A percentile compares a stretch with the other conserved stretches of the same genome.
phyloP scores from a whole-genome alignment of 2,113 vertebrate genomes.

The Hypomesus transpacificus region DNA sequence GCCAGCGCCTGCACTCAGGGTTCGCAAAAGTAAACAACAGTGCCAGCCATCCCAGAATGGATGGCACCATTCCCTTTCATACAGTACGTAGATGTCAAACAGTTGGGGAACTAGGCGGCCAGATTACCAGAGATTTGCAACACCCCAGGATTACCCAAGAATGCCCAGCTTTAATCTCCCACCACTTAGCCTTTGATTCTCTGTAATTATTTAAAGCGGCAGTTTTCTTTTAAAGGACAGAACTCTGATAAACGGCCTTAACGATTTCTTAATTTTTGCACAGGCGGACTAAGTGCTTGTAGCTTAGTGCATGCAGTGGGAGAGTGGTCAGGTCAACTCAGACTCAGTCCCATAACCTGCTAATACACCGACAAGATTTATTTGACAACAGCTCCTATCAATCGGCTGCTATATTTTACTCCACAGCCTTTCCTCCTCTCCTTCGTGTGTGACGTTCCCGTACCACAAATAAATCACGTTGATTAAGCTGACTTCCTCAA shows the following conservation, averaged over 20 bases:
- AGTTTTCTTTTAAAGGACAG: conserved; percentile 40
- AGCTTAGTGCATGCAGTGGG: background rate
- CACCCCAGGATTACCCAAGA: conserved; percentile 69
- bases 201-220: conserved; percentile 65
- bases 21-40: conserved; percentile 67
- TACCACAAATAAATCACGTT: too few relatives aligned
- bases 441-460: too few relatives aligned
- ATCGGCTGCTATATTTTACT: too few relatives aligned
- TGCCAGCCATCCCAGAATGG: conserved; percentile 59
- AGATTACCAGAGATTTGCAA: conserved; percentile 73
- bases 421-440: too few relatives aligned
- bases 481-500: background rate
- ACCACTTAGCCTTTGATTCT: conserved; percentile 69
- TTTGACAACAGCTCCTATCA: too few relatives aligned
- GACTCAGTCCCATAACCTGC: background rate
- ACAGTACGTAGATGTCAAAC: conserved; percentile 76
- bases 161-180: conserved; percentile 70
- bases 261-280: conserved; percentile 59
- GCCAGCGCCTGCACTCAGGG: conserved; percentile 54
- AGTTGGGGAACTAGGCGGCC: conserved; percentile 56
- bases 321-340: background rate
- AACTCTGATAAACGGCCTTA: conserved; percentile 58
- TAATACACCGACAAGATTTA: background rate
- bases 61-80: conserved; percentile 67
- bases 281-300: background rate